Conservation (phyloP, 2,113 vertebrate species). For the Alethe diademata region DNA sequence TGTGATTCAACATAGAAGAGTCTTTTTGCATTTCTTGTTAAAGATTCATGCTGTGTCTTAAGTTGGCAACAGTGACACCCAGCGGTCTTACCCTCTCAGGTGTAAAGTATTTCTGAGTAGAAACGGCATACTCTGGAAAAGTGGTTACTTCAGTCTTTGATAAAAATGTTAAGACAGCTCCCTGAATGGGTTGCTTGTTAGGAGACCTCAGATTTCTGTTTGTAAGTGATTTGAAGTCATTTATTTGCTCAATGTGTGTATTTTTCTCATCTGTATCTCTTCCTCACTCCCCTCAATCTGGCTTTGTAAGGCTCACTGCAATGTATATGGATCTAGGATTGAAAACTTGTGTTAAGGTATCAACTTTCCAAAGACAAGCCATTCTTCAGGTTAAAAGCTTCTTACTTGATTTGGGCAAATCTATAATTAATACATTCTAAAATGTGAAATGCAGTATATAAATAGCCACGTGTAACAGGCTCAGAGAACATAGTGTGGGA, state of each 20-base stretch:
- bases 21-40: neutral
- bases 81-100: neutral
- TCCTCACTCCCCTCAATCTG: neutral
- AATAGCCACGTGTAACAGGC: neutral
- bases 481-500: neutral
- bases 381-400: neutral
- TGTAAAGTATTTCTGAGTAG: neutral
- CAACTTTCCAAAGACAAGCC: neutral
- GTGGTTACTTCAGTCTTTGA: neutral
- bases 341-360: neutral
- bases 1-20: neutral
- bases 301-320: rapidly evolving
- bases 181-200: neutral
- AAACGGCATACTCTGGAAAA: neutral
- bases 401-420: neutral
- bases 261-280: neutral
- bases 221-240: neutral
- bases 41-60: neutral
- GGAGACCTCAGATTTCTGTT: neutral
- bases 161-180: neutral
- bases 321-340: neutral
- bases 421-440: neutral
- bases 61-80: slow-evolving; percentile 39
- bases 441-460: neutral
- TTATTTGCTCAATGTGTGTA: neutral